Base-by-base conservation (phyloP, 2,888 invertebrate species). In the Lymantria monacha region DNA sequence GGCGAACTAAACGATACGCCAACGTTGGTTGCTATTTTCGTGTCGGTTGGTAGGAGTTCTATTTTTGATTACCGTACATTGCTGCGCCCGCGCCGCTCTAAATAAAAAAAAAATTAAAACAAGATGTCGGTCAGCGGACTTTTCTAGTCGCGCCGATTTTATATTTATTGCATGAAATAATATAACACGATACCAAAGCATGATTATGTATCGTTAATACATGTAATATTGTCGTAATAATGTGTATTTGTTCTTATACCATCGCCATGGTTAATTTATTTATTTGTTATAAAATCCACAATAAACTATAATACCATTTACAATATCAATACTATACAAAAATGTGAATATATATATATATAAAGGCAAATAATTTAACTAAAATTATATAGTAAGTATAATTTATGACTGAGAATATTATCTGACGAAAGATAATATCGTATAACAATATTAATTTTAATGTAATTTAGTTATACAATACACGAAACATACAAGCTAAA, bases 71-170 rank as follows among this genome's bases (percentile, higher is more conserved):
- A 66, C 51, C 67, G 68, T 74, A 73, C 69, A 68, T 72, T 70
- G 79, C 78, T 84, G 88, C 87, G 87, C 87, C 85, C 87, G 90
- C 86, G 86, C 85, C 82, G 76, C 72, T 78, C 65, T 72, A 72
- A 75, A n/a, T n/a, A n/a, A n/a, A n/a, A 75, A 78, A 77, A 70
- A 75, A 22, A 75, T 77, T 77, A 70, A 75, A 74, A 70, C 79
- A 75, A 81, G 70, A 87, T 83, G 80, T 88, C 88, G 86, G 86
- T 86, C 86, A 85, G 67, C 76, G 76, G 72, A 74, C 72, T 65
- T 68, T 62, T 63, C 65, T 74, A 70, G 71, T 74, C 78, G 72
- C 66, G 73, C 72, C 69, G 73, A 65, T 71, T n/a, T 70, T 74
- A 72, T 73, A 78, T 77, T 77, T 76, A 77, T 70, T 78, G 87